These are phyloP conservation scores for Spea hammondii DNA, from an alignment of 2,797 vertebrate genomes.

Conservation along the genomic window DNA sequence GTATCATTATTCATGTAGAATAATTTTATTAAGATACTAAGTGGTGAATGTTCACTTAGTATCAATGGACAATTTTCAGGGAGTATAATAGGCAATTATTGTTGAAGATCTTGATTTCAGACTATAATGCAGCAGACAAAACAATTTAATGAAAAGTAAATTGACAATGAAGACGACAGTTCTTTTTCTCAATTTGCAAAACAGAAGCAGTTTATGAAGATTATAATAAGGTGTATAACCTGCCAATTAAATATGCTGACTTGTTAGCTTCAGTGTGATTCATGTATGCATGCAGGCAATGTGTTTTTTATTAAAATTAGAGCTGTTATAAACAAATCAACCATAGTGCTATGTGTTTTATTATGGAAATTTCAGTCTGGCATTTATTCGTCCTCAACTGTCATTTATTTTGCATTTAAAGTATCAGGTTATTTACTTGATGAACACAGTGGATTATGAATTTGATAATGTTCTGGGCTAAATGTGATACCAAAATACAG, in stretches of 20 bases:
- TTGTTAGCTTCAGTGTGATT: conserved; percentile 10
- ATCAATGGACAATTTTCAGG: neutral
- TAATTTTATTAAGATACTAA: neutral
- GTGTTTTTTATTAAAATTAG: conserved; percentile 20
- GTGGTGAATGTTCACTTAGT: neutral
- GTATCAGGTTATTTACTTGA: too few species aligned
- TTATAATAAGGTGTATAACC: conserved; percentile 10
- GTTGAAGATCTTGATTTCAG: neutral
- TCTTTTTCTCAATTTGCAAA: conserved; percentile 17
- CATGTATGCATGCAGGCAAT: conserved; percentile 15
- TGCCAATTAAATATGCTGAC: conserved; percentile 26
- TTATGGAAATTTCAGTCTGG: conserved; percentile 8
- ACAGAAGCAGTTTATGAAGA: conserved; percentile 14
- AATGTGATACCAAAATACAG: too few species aligned
- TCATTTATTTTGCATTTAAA: neutral
- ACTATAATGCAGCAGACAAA: neutral
- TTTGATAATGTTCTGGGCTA: too few species aligned
- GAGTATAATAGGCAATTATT: neutral
- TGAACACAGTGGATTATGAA: conserved; percentile 1
- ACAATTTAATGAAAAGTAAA: neutral
- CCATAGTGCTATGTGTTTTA: neutral
- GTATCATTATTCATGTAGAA: too few species aligned
- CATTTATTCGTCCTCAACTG: neutral
- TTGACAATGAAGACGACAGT: neutral
- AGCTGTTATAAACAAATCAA: conserved; percentile 3